Base-by-base conservation (phyloP, 2,113 vertebrate genomes). In the Cercocebus atys region DNA sequence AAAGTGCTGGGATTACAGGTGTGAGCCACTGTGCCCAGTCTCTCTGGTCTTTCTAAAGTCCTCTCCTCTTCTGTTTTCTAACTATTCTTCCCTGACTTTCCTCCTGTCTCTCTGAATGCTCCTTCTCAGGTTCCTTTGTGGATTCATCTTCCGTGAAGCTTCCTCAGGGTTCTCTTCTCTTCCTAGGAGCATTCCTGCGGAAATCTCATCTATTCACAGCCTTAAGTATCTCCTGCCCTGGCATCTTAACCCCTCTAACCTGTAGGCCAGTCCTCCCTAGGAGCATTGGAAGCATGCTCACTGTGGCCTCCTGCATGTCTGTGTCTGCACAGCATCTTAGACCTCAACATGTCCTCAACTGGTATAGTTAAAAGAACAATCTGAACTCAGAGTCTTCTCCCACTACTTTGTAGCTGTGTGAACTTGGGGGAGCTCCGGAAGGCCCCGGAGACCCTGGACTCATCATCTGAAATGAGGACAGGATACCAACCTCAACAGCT, bases 131-230 rank as follows among this genome's bases (percentile, higher is more conserved):
- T 40, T 75, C 30, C 30, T 52, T 43, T 27, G 25, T 43, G 12
- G 43, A 80, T 18, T 52, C 40, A 35, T 45, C 43, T 55, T 22
- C 59, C 1, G 9, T 22, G 70, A 94, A 13, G 22, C 66, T 61
- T 89, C 80, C 76, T 90, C 83, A 66, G 85, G 83, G 55, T 61
- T 85, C 84, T 83, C 68, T 38, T 79, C 76, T 88, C 85, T 40
- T 9, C 9, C 43, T 14, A 64, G 57, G 76, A 64, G 25, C 0
- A 0, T 87, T 97, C 17, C 80, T 81, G 50, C 50, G 38, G 95
- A 76, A 55, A 66, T 40, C 20, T 32, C 50, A 35, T 40, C 52
- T 38, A 8, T 6, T 59, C 25, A 2, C 22, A 45, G 47, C 27
- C 75, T 25, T 43, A 32, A 14, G 22, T 25, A 5, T 20, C 30